A percentile compares a stretch with the other conserved stretches of the same genome.
Evolutionary conservation across 2,113 vertebrate species (phyloP).

Genomic region (Orthonyx spaldingii): DNA sequence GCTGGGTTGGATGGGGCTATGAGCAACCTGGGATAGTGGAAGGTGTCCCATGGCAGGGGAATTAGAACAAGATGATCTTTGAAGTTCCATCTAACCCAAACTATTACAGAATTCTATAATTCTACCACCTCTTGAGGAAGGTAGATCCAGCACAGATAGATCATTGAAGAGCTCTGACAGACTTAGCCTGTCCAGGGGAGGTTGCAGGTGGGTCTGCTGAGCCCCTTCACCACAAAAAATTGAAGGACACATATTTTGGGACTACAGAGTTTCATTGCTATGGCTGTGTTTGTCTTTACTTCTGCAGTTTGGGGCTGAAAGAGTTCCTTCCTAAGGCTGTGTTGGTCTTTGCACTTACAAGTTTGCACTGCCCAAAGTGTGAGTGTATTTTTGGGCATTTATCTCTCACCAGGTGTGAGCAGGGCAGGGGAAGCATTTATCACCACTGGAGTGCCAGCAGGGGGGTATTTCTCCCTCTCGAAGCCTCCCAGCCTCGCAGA

Average conservation of each 20-base stretch:
- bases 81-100: background rate
- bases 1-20: background rate
- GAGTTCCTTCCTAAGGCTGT: background rate
- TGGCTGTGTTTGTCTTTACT: background rate
- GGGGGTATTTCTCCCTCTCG: background rate
- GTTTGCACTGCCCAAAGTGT: background rate
- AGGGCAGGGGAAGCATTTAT: background rate
- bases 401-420: background rate
- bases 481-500: background rate
- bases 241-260: background rate
- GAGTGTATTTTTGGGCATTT: background rate
- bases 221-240: background rate
- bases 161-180: background rate
- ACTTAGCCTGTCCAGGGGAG: background rate
- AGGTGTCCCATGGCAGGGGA: background rate
- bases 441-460: rapidly evolving
- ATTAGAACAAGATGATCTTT: background rate
- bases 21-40: background rate
- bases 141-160: background rate
- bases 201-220: background rate
- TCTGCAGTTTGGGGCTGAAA: background rate
- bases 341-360: background rate
- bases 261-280: background rate
- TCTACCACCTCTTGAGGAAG: background rate
- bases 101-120: background rate